Conservation (phyloP, 1,140 invertebrate genomes). For the Brachionus plicatilis region DNA sequence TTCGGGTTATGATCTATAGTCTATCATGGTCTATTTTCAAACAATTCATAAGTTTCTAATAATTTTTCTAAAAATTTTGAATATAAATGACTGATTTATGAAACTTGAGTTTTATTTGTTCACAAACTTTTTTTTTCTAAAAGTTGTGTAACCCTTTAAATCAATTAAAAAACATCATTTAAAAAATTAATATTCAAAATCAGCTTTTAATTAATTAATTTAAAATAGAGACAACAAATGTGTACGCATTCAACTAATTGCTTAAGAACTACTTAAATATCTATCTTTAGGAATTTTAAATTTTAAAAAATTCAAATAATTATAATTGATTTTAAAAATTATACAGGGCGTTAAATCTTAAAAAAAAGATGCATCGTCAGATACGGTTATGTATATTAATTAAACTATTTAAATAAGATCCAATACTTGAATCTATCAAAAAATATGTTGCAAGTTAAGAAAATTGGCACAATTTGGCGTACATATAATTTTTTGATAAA, state of each 20-base stretch:
- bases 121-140: not conserved
- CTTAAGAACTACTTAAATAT: not conserved
- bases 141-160: no score
- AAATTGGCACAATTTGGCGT: slow-evolving; percentile 29
- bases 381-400: slow-evolving; percentile 2
- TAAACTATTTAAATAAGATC: not conserved
- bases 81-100: not conserved
- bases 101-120: not conserved
- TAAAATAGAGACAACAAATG: not conserved
- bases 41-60: not conserved
- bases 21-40: not conserved
- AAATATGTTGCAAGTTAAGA: slow-evolving; percentile 19
- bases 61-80: not conserved
- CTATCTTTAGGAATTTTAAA: not conserved
- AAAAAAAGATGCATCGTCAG: slow-evolving; percentile 1
- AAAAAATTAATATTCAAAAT: not conserved
- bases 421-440: not conserved
- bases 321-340: not conserved
- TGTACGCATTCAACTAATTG: not conserved
- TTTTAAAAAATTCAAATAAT: not conserved
- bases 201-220: no score
- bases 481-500: not conserved
- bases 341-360: not conserved
- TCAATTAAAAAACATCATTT: not conserved
- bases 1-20: not conserved